Conservation (phyloP, 2,113 vertebrate genomes). For the Hepsetus odoe region DNA sequence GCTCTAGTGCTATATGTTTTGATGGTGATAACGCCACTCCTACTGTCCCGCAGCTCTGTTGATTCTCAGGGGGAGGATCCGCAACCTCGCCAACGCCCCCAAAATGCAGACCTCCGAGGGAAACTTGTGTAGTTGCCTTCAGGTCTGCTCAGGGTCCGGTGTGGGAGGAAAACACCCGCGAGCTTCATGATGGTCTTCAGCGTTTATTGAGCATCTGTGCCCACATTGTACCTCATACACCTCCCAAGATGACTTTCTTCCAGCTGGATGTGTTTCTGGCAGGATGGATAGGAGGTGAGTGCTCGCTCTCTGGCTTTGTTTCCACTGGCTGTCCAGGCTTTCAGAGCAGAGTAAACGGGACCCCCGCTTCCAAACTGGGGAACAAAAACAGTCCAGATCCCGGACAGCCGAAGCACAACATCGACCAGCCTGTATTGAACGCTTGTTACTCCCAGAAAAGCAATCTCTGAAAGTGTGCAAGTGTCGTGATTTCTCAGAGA, state of each 20-base stretch:
- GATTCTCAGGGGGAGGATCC: background rate
- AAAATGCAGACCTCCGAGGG: slow-evolving; percentile 13
- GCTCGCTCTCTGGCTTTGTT: background rate
- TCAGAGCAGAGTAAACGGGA: no score
- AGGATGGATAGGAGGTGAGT: slow-evolving; percentile 78
- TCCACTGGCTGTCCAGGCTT: no score
- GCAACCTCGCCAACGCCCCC: slow-evolving; percentile 5
- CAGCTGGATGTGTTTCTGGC: slow-evolving; percentile 76
- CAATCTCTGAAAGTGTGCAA: no score
- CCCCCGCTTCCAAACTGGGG: no score
- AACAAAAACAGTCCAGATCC: no score
- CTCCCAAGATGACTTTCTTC: slow-evolving; percentile 58
- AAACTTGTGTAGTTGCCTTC: background rate
- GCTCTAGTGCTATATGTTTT: slow-evolving; percentile 8
- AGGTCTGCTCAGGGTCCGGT: background rate
- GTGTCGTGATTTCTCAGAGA: no score
- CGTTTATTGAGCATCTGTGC: background rate
- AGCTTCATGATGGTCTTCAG: background rate
- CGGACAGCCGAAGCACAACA: no score
- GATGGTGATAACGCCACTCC: background rate
- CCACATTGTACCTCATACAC: background rate
- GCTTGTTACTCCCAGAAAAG: no score
- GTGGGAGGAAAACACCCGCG: background rate
- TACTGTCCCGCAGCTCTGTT: background rate
- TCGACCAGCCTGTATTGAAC: no score